A percentile compares a stretch with the other conserved stretches of the same genome.
Conservation (phyloP, 2,797 vertebrate species). For the Pangasius larnaudii region DNA sequence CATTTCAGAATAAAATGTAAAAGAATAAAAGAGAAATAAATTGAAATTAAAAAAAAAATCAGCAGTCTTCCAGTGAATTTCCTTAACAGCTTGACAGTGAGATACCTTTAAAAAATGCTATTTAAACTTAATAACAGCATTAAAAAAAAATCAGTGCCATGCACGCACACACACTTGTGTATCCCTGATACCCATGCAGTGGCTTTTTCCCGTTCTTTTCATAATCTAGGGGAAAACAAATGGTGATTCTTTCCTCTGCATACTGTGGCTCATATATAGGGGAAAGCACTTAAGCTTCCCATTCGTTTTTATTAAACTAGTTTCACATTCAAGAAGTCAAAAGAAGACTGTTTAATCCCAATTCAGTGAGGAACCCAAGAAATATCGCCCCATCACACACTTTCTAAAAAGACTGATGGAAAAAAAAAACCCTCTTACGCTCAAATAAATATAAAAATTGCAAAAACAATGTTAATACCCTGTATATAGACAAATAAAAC, state of each 20-base stretch:
- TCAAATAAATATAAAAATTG: constrained; percentile 31
- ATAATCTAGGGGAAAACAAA: not conserved
- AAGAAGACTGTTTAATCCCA: not conserved
- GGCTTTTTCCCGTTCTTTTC: not conserved
- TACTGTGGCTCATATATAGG: not conserved
- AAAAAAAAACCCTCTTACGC: constrained; percentile 4
- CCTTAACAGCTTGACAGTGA: not conserved
- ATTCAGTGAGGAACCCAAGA: not conserved
- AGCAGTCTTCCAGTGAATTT: constrained; percentile 30
- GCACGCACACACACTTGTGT: not conserved
- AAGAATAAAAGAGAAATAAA: constrained; percentile 36
- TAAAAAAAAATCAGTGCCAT: not conserved
- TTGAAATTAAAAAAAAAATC: constrained; percentile 40
- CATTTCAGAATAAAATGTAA: constrained; percentile 46
- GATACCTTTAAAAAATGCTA: not conserved
- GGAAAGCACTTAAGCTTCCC: constrained; percentile 6
- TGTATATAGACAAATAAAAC: constrained; percentile 43
- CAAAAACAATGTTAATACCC: constrained; percentile 22
- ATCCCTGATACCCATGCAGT: not conserved
- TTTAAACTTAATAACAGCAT: constrained; percentile 14
- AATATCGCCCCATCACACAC: constrained; percentile 5
- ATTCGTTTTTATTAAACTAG: constrained; percentile 17
- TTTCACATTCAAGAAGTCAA: constrained; percentile 52
- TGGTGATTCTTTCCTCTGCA: not conserved
- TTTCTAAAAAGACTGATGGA: not conserved